These are phyloP conservation scores for Coregonus suidteri DNA, from an alignment of 2,797 vertebrate species.

Conservation along the genomic window DNA sequence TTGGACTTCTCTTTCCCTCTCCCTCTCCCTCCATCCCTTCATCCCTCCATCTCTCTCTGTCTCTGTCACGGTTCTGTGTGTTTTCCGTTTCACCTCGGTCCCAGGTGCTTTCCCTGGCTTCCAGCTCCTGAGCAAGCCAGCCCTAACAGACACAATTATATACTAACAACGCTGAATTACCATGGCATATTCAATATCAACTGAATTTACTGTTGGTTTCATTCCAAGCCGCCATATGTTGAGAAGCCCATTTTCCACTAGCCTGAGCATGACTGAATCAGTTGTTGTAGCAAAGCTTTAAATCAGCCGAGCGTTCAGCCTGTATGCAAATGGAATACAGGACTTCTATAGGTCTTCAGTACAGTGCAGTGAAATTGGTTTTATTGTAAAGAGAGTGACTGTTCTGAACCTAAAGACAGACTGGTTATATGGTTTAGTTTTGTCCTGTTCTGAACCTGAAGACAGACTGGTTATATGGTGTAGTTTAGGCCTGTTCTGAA, in stretches of 20 bases:
- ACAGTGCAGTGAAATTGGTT: conserved; percentile 13
- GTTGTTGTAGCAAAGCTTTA: conserved; percentile 71
- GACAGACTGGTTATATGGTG: no score
- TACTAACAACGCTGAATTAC: conserved; percentile 66
- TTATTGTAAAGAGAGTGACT: neutral
- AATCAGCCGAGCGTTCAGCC: conserved; percentile 58
- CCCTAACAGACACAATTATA: conserved; percentile 63
- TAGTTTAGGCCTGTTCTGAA: no score
- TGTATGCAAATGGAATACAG: conserved; percentile 49
- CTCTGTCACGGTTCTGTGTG: conserved; percentile 7
- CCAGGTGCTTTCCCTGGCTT: conserved; percentile 39
- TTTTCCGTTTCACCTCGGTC: conserved; percentile 12
- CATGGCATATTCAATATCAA: conserved; percentile 71
- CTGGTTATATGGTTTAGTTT: no score
- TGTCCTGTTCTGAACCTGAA: no score
- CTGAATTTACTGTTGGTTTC: conserved; percentile 68
- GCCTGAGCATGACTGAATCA: conserved; percentile 70
- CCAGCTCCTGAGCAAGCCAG: conserved; percentile 59
- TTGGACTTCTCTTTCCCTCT: neutral
- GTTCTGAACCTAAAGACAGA: neutral
- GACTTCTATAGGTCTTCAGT: conserved; percentile 39
- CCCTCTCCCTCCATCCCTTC: neutral
- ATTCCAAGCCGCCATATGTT: conserved; percentile 70
- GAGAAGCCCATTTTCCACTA: conserved; percentile 48
- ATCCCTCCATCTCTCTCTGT: neutral